Conservation (phyloP, 2,888 invertebrate species). For the Calameuta pallipes region DNA sequence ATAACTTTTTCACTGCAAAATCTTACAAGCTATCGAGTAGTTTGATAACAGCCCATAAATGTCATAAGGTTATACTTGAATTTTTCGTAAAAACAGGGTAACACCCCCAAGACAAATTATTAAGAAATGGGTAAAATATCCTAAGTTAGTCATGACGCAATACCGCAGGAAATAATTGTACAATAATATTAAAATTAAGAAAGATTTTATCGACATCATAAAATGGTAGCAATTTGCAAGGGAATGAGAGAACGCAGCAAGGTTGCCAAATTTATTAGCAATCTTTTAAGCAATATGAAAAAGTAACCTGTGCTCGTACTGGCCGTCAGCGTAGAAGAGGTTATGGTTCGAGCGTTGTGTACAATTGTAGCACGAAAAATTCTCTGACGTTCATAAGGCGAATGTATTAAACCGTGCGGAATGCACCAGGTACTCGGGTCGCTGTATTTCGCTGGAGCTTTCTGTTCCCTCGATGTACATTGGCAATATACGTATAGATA, state of each 20-base stretch:
- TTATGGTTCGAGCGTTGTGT: background rate
- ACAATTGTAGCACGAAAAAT: background rate
- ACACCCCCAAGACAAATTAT: too few relatives aligned
- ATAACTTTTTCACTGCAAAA: too few relatives aligned
- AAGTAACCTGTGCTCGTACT: background rate
- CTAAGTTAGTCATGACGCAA: too few relatives aligned
- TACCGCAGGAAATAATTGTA: too few relatives aligned
- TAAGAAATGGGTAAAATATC: too few relatives aligned
- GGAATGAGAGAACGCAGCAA: background rate
- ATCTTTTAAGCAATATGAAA: background rate
- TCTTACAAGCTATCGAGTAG: too few relatives aligned
- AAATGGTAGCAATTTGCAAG: background rate
- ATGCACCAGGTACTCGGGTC: background rate
- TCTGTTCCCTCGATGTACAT: background rate
- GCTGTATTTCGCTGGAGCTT: background rate
- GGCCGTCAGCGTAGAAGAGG: background rate
- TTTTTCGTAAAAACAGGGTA: too few relatives aligned
- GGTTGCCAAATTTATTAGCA: background rate
- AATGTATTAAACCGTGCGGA: background rate
- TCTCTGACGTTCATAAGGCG: background rate
- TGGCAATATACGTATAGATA: background rate
- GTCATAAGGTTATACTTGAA: too few relatives aligned
- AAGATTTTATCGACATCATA: background rate
- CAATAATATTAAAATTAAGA: too few relatives aligned
- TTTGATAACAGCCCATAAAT: too few relatives aligned